Evolutionary conservation across 2,113 vertebrate genomes (phyloP), one percentile per base, ranked within the genome.

Genomic region (Accipiter virgatus): DNA sequence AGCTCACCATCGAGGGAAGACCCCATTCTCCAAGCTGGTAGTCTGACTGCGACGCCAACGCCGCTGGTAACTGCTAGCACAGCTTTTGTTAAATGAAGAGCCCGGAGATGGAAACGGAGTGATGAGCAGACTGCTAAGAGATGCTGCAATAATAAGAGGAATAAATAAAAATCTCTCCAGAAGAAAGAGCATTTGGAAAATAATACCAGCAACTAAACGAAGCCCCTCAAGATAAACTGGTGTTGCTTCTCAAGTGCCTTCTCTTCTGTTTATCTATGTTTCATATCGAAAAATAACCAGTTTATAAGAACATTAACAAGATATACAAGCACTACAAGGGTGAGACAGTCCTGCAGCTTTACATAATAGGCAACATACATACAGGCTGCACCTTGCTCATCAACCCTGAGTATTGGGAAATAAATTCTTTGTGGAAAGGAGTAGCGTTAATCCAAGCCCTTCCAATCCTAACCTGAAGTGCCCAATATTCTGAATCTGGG

Each of bases 11-110:
- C 99, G 98, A 78, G 99, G 99, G 97, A 99, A 99, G 90, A 99
- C 99, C 6, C 99, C 99, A 13, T 99, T 99, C 97, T 99, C 99
- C 97, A 99, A 94, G 97, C 99, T 99, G 97, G 99, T 99, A 16
- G 99, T 99, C 97, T 99, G 99, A 95, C 99, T 99, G 91, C 99
- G 99, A 42, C 99, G 98, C 99, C 99, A 99, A 59, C 99, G 99
- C 55, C 99, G 98, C 97, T 99, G 99, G 98, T 99, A 99, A 93
- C 99, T 99, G 98, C 99, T 99, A 8, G 99, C 99, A 98, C 99
- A 99, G 98, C 99, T 99, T 97, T 99, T 99, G 93, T 98, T 99
- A 72, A 99, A 98, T 8, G 99, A 99, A 38, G 99, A 99, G 95
- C 99, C 99, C 45, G 99, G 99, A 2, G 99, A 99, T 1, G 99